Evolutionary conservation across 2,113 vertebrate genomes (phyloP), one percentile per base, ranked within the genome.

Genomic region (Holacanthus passer): DNA sequence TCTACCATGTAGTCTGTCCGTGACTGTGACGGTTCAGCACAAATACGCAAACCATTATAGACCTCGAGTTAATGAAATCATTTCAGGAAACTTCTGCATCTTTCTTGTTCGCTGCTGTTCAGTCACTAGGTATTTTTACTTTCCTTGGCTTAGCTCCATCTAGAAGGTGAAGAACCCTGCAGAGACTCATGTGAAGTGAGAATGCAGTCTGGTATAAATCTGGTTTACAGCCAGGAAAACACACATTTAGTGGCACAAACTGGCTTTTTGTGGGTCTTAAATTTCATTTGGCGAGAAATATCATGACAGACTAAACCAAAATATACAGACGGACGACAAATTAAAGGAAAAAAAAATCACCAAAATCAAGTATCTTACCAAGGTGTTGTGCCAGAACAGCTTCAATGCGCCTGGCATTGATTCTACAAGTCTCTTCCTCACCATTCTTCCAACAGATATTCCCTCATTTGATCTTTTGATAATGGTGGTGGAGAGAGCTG

Each of bases 211-310:
- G 20, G 27, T 45, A 47, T 45, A 24, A 77, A 32, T 27, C 67
- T 66, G 37, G 56, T 41, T 53, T 47, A 20, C n/a, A 63, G 47
- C 56, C 73, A 64, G 59, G 66, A 24, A 48, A 63, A 65, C 16
- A 10, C 35, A 81, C 53, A 65, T 50, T 50, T 14, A n/a, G 43
- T 20, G 27, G 70, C 63, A 83, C 52, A 76, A 43, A 75, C 52
- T 20, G 68, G 31, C 29, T 39, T 70, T 67, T 60, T 39, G 35
- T 29, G 37, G 17, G 20, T 59, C 20, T 9, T 64, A 43, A 37
- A 31, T 41, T 43, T 45, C 13, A 45, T 39, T 77, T 68, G 66
- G 39, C 65, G 29, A 29, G 48, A 41, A 7, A 7, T 45, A 48
- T 20, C 37, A 9, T 11, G 0, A 52, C 74, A 12, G 41, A 77